Evolutionary conservation across 2,113 vertebrate genomes (phyloP).

Genomic region (Gavialis gangeticus): DNA sequence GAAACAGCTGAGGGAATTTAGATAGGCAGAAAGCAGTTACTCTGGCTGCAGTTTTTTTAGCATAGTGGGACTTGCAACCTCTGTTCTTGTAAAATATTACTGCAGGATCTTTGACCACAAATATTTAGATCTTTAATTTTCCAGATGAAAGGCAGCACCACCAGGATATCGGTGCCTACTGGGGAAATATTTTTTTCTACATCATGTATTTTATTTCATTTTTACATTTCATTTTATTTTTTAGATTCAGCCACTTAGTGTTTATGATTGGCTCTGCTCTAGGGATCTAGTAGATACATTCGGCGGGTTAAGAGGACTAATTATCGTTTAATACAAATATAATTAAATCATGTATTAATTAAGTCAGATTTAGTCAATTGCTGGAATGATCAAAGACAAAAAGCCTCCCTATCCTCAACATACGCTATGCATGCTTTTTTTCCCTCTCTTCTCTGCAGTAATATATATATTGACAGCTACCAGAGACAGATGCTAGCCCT

Average conservation of each 20-base stretch:
- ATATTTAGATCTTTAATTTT: background rate
- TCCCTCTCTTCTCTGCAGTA: background rate
- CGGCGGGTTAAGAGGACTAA: background rate
- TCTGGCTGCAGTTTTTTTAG: background rate
- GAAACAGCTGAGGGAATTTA: constrained; percentile 8
- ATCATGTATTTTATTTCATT: background rate
- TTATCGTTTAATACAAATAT: background rate
- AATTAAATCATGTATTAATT: background rate
- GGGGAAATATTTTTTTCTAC: background rate
- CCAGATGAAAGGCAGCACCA: background rate
- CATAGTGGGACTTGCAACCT: background rate
- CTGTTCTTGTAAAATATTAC: background rate
- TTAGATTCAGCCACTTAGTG: background rate
- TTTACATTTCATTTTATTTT: background rate
- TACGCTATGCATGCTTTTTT: background rate
- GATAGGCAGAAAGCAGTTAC: background rate
- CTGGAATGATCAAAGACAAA: background rate
- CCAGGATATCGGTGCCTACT: background rate
- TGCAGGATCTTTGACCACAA: background rate
- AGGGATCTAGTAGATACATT: background rate
- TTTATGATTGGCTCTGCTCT: background rate
- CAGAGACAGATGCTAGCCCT: background rate
- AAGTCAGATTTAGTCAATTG: background rate
- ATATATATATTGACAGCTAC: background rate
- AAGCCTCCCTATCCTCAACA: background rate